phyloP scores from a whole-genome alignment of 2,797 vertebrate species.

The Taeniopygia guttata region DNA sequence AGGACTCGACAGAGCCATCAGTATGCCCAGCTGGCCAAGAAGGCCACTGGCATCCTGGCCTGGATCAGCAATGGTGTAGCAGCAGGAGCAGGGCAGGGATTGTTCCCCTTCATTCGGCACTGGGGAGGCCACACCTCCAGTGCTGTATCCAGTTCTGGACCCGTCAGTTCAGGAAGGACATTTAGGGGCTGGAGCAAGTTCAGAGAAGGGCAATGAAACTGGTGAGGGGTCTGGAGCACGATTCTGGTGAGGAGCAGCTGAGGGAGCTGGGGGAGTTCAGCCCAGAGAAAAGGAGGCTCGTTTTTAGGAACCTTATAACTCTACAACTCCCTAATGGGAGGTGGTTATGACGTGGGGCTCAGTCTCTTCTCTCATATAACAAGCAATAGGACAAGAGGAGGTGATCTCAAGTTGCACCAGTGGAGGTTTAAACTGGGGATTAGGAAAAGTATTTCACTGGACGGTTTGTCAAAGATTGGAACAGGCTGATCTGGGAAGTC shows the following conservation, averaged over 20 bases:
- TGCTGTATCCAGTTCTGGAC: rapidly evolving
- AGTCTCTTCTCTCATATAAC: not conserved
- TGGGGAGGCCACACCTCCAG: rapidly evolving
- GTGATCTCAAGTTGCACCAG: not conserved
- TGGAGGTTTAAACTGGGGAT: not conserved
- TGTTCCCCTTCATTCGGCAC: rapidly evolving
- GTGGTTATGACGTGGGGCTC: rapidly evolving
- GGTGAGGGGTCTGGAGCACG: not conserved
- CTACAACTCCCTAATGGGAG: not conserved
- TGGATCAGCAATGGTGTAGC: not conserved
- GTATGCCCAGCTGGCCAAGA: not conserved
- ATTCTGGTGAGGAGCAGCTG: not conserved
- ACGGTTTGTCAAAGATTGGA: not conserved
- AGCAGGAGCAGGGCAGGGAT: rapidly evolving
- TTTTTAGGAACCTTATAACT: not conserved
- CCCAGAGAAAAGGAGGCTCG: too few species aligned
- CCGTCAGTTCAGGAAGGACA: not conserved
- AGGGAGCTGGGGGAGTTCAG: not conserved
- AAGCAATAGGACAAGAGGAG: not conserved
- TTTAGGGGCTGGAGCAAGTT: rapidly evolving
- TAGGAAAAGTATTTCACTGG: not conserved
- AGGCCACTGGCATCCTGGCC: not conserved
- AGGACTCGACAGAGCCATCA: not conserved
- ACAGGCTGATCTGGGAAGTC: not conserved
- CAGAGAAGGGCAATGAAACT: not conserved